phyloP scores from a whole-genome alignment of 1,140 invertebrate species.

The Phthorimaea operculella region DNA sequence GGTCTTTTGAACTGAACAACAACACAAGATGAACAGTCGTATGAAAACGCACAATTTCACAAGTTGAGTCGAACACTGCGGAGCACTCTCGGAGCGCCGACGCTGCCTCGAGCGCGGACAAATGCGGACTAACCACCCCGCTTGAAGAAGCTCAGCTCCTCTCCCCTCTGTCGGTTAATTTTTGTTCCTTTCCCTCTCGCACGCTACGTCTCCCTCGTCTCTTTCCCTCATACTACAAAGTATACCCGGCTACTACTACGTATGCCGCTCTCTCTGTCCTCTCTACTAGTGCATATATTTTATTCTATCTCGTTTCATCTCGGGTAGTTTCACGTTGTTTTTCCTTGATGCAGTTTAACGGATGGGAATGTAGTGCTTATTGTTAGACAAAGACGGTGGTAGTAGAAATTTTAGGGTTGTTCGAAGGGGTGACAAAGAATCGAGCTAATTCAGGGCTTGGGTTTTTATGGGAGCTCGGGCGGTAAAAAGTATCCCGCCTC shows the following conservation, averaged over 20 bases:
- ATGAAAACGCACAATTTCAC: slow-evolving; percentile 49
- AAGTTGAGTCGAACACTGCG: slow-evolving; percentile 49
- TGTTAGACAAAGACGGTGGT: slow-evolving; percentile 67
- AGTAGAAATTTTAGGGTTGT: slow-evolving; percentile 66
- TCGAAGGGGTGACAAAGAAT: slow-evolving; percentile 67
- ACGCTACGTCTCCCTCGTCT: slow-evolving; percentile 44
- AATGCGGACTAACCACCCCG: slow-evolving; percentile 65
- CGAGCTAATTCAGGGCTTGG: slow-evolving; percentile 65
- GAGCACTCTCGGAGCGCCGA: slow-evolving; percentile 30
- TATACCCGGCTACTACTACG: slow-evolving; percentile 55
- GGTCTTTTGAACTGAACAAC: slow-evolving; percentile 25
- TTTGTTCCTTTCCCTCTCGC: slow-evolving; percentile 47
- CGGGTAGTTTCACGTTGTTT: slow-evolving; percentile 62
- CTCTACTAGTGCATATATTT: slow-evolving; percentile 66
- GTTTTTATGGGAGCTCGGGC: slow-evolving; percentile 62
- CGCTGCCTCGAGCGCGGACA: slow-evolving; percentile 50
- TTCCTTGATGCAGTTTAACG: slow-evolving; percentile 67
- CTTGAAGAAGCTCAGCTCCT: slow-evolving; percentile 61
- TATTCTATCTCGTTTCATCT: slow-evolving; percentile 68
- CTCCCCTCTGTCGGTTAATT: slow-evolving; percentile 65
- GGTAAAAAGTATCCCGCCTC: slow-evolving; percentile 66
- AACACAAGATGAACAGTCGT: slow-evolving; percentile 28
- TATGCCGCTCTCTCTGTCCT: slow-evolving; percentile 60
- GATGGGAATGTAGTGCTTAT: slow-evolving; percentile 65
- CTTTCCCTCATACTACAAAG: slow-evolving; percentile 41